Conservation (phyloP, 2,888 invertebrate species). For the Pyrrhia umbra region DNA sequence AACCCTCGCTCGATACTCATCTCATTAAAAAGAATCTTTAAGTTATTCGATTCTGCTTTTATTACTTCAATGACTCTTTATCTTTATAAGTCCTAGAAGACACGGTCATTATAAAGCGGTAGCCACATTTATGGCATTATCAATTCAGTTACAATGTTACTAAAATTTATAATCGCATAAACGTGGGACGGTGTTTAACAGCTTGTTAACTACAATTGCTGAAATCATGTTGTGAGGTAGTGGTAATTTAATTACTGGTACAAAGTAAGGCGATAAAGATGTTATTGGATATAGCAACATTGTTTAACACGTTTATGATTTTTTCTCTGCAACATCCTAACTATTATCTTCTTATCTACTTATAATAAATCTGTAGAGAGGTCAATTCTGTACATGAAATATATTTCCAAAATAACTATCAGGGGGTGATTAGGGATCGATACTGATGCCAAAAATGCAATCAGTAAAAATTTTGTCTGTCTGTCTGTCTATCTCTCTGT, state of each 20-base stretch:
- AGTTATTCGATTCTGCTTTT: conserved; percentile 39
- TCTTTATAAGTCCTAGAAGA: conserved; percentile 29
- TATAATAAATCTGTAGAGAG: too few relatives aligned
- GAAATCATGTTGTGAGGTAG: conserved; percentile 12
- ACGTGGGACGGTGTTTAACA: conserved; percentile 20
- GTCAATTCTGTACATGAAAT: too few relatives aligned
- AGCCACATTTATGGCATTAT: conserved; percentile 32
- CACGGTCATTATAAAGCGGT: conserved; percentile 22
- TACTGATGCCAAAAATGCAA: too few relatives aligned
- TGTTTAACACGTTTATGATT: neutral
- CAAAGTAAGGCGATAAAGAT: conserved; percentile 23
- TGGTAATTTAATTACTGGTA: conserved; percentile 25
- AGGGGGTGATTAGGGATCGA: too few relatives aligned
- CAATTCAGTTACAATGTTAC: conserved; percentile 46
- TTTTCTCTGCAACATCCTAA: neutral
- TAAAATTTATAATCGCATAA: conserved; percentile 32
- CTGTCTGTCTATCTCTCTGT: too few relatives aligned
- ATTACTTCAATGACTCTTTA: conserved; percentile 40
- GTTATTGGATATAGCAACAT: conserved; percentile 3
- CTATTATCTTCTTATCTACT: too few relatives aligned
- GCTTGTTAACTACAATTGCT: conserved; percentile 17
- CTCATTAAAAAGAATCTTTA: conserved; percentile 25
- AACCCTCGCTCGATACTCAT: conserved; percentile 6
- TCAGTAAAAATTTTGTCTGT: too few relatives aligned
- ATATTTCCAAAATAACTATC: too few relatives aligned